Base-by-base conservation (phyloP, 1,140 invertebrate genomes). In the Magallana gigas region DNA sequence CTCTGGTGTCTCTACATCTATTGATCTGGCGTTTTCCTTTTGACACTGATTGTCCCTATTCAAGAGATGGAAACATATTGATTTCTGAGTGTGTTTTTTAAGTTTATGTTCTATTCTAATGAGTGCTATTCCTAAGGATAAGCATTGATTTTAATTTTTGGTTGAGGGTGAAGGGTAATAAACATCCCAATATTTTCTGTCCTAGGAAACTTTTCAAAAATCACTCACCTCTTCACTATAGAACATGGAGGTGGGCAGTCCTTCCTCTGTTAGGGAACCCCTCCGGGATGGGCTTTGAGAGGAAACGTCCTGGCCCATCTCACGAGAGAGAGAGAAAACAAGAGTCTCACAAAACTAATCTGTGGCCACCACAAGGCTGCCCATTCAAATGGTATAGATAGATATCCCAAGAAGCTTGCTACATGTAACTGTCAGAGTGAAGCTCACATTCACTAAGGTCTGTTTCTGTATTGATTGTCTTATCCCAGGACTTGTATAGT, bases 31-130 rank as follows among this genome's bases (percentile, higher is more conserved):
- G 23, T 29, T 76, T 76, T 76, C 68, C 68, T 76, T 76, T 76
- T 76, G 68, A 76, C 68, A 76, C 68, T 76, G 68, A 76, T 76
- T 76, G 68, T 76, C 68, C 68, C 68, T 76, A 76, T 76, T 76
- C 68, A 76, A 76, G 68, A 76, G 68, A 76, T 76, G 68, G 68
- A 76, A 76, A 76, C 68, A 76, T 76, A 76, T 76, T 76, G 68
- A 76, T 76, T 76, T 76, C 68, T 76, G 68, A 76, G 23, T 76
- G 68, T 76, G 68, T 76, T 76, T 76, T 76, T 76, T 76, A 76
- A 76, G 68, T 29, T 29, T 29, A 76, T 76, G 68, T 29, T 76
- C 68, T 76, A 76, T 29, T 76, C 68, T 36, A 76, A 48, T 76
- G 68, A 76, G 18, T 29, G 9, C 68, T 76, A 29, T 18, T 76